phyloP scores from a whole-genome alignment of 2,888 invertebrate genomes.

The Xestia xanthographa region DNA sequence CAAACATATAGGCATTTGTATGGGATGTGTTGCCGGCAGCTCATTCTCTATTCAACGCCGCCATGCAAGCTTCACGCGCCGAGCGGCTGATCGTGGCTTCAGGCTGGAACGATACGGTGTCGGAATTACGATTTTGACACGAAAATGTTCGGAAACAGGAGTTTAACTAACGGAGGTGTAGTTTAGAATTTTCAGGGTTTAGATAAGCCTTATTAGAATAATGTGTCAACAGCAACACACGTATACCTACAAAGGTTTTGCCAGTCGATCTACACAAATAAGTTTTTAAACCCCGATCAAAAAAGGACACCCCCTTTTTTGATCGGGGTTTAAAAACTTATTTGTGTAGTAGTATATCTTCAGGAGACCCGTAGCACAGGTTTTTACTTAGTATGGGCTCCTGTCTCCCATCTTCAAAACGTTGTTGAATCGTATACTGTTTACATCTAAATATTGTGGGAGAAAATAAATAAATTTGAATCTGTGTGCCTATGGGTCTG shows the following conservation, averaged over 20 bases:
- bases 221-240: background rate
- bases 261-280: background rate
- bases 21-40: slow-evolving; percentile 2
- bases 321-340: too few relatives aligned
- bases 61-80: slow-evolving; percentile 36
- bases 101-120: slow-evolving; percentile 20
- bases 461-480: too few relatives aligned
- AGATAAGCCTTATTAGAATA: background rate
- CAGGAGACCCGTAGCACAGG: too few relatives aligned
- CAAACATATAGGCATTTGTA: slow-evolving; percentile 31
- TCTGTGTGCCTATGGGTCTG: too few relatives aligned
- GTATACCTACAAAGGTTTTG: background rate
- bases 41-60: slow-evolving; percentile 50
- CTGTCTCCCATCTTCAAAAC: too few relatives aligned
- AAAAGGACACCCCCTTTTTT: too few relatives aligned
- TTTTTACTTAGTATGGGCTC: too few relatives aligned
- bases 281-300: too few relatives aligned
- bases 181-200: background rate
- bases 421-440: too few relatives aligned
- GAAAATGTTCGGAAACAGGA: slow-evolving; percentile 25
- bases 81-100: slow-evolving; percentile 20
- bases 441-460: too few relatives aligned
- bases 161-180: slow-evolving; percentile 8
- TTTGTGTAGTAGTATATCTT: too few relatives aligned
- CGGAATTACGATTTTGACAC: slow-evolving; percentile 39